A percentile compares a stretch with the other conserved stretches of the same genome.
These are phyloP conservation scores for Thalassophryne amazonica DNA, from an alignment of 2,797 vertebrate genomes.

Conservation along the genomic window DNA sequence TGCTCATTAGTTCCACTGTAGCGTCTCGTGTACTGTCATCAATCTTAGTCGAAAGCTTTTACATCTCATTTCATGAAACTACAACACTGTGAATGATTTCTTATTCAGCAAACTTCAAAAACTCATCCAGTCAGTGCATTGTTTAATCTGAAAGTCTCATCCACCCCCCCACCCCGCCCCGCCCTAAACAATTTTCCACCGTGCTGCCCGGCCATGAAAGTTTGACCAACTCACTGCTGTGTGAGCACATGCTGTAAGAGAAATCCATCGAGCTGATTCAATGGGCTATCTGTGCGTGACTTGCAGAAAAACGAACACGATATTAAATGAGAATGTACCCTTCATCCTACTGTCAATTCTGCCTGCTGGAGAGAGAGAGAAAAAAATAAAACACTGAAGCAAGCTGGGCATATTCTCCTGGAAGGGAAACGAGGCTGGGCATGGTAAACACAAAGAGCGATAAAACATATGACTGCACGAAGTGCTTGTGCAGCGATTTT, in stretches of 20 bases:
- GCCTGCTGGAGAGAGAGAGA: not conserved
- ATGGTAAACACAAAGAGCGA: slow-evolving; percentile 55
- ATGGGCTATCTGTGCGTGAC: too few species aligned
- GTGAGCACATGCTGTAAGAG: slow-evolving; percentile 25
- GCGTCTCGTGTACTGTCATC: slow-evolving; percentile 39
- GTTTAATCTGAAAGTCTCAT: slow-evolving; percentile 38
- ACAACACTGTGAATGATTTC: slow-evolving; percentile 22
- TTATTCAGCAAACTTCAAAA: slow-evolving; percentile 31
- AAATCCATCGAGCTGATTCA: too few species aligned
- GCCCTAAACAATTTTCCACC: not conserved
- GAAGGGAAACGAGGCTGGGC: slow-evolving; percentile 34
- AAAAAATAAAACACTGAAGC: slow-evolving; percentile 52
- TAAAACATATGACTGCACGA: slow-evolving; percentile 65
- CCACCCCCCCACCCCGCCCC: slow-evolving; percentile 2
- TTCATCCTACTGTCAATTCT: slow-evolving; percentile 11
- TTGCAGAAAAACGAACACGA: slow-evolving; percentile 40
- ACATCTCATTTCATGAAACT: slow-evolving; percentile 16
- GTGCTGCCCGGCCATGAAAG: slow-evolving; percentile 9
- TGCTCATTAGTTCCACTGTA: slow-evolving; percentile 36
- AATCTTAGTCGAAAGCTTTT: slow-evolving; percentile 26
- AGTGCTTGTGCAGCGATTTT: slow-evolving; percentile 60
- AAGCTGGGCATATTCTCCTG: slow-evolving; percentile 55
- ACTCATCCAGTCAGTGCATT: slow-evolving; percentile 40
- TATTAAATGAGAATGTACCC: slow-evolving; percentile 24
- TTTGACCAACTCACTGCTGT: slow-evolving; percentile 21